Conservation (phyloP, 2,888 invertebrate genomes). For the Lepidocyrtinus sp. region DNA sequence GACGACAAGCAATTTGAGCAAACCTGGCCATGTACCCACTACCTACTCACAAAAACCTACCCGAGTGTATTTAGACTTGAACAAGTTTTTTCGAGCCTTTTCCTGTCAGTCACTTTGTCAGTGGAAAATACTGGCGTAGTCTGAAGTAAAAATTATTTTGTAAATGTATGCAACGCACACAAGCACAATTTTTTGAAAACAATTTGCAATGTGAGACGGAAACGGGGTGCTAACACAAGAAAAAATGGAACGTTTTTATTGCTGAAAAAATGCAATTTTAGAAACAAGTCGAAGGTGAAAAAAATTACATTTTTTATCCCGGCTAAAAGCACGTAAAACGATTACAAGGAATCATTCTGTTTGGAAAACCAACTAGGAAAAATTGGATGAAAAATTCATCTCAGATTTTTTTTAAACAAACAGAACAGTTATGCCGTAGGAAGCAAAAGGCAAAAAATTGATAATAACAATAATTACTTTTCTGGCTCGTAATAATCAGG, state of each 20-base stretch:
- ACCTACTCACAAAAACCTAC: no score
- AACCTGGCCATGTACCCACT: conserved; percentile 2
- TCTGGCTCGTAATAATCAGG: no score
- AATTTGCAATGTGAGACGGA: conserved; percentile 11
- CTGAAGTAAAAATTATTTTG: no score
- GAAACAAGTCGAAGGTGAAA: conserved; percentile 22
- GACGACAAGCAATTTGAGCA: neutral
- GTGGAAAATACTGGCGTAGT: conserved; percentile 16
- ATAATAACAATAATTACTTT: conserved; percentile 13
- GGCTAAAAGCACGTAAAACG: conserved; percentile 1
- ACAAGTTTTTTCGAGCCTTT: conserved; percentile 10
- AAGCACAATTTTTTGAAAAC: conserved; percentile 3
- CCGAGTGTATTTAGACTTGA: no score
- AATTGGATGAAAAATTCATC: conserved; percentile 9
- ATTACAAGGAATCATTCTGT: conserved; percentile 1
- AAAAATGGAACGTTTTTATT: neutral
- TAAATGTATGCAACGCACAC: no score
- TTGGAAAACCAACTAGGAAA: neutral
- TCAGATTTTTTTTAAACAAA: neutral
- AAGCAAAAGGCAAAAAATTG: neutral
- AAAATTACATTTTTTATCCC: neutral
- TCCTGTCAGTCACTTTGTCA: conserved; percentile 30
- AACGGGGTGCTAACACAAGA: conserved; percentile 27
- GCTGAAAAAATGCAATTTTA: neutral
- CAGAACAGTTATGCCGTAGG: neutral